Conservation (phyloP, 2,797 vertebrate genomes). For the Spondyliosoma cantharus region DNA sequence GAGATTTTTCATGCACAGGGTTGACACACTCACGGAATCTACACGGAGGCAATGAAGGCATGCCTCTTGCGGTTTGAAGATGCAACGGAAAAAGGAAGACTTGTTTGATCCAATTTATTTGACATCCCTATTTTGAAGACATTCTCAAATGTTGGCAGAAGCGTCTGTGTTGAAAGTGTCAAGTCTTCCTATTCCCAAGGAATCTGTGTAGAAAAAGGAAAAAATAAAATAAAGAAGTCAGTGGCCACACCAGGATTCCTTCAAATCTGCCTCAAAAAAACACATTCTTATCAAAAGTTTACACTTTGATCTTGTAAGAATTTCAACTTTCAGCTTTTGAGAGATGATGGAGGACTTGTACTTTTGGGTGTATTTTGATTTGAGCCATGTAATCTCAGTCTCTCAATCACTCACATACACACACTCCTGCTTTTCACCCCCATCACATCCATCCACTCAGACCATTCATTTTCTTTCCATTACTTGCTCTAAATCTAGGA, state of each 20-base stretch:
- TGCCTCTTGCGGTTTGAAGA: conserved; percentile 52
- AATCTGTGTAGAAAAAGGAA: conserved; percentile 15
- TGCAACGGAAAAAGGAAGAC: conserved; percentile 30
- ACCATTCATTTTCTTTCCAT: conserved; percentile 38
- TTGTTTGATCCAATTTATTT: conserved; percentile 61
- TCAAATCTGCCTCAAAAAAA: conserved; percentile 28
- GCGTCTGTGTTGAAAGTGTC: conserved; percentile 38
- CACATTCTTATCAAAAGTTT: conserved; percentile 34
- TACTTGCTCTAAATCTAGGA: conserved; percentile 14
- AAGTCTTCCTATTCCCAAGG: conserved; percentile 33
- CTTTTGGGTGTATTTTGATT: conserved; percentile 16
- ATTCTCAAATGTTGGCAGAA: conserved; percentile 35
- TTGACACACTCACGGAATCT: conserved; percentile 52
- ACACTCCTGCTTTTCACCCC: conserved; percentile 20
- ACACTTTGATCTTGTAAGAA: conserved; percentile 11
- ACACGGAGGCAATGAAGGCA: conserved; percentile 38
- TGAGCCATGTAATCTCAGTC: conserved; percentile 17
- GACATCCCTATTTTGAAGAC: conserved; percentile 47
- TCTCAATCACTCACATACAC: not conserved
- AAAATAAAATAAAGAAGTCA: conserved; percentile 17
- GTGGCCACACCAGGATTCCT: conserved; percentile 30
- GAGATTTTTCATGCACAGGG: conserved; percentile 45
- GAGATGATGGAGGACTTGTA: conserved; percentile 14
- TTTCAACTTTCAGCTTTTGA: conserved; percentile 22
- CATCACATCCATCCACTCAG: conserved; percentile 22